Percentiles rank a stretch among this genome's conserved stretches.
These are phyloP conservation scores for Vultur gryphus DNA, from an alignment of 2,797 vertebrate genomes.

Conservation along the genomic window DNA sequence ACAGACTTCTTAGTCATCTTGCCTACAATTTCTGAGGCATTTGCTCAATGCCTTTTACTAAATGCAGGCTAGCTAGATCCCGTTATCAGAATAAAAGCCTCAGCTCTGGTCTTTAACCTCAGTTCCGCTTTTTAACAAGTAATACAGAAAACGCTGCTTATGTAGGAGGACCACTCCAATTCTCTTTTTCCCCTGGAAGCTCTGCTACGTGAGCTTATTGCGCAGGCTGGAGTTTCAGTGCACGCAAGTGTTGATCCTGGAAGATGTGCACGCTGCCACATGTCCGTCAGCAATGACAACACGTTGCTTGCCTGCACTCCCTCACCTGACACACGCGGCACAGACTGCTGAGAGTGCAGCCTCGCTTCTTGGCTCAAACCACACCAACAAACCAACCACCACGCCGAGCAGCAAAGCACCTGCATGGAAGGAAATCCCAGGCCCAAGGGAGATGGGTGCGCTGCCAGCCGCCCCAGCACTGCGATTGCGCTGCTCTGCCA, in stretches of 20 bases:
- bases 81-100: background rate
- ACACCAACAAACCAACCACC: background rate
- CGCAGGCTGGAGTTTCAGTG: background rate
- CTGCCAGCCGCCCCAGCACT: background rate
- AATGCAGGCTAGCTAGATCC: background rate
- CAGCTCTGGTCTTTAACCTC: background rate
- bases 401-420: fast-evolving
- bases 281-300: background rate
- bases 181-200: background rate
- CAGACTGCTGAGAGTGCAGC: background rate
- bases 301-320: background rate
- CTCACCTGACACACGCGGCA: fast-evolving
- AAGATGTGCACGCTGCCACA: background rate
- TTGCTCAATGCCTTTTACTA: background rate
- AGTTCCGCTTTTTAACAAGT: background rate
- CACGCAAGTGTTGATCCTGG: fast-evolving
- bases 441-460: background rate
- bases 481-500: fast-evolving
- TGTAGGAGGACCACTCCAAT: background rate
- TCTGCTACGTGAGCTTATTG: background rate
- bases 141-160: background rate
- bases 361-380: background rate
- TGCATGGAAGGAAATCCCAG: background rate
- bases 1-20: background rate
- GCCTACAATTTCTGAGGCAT: background rate